Base-by-base conservation (phyloP, 1,140 invertebrate genomes). In the Phthorimaea operculella region DNA sequence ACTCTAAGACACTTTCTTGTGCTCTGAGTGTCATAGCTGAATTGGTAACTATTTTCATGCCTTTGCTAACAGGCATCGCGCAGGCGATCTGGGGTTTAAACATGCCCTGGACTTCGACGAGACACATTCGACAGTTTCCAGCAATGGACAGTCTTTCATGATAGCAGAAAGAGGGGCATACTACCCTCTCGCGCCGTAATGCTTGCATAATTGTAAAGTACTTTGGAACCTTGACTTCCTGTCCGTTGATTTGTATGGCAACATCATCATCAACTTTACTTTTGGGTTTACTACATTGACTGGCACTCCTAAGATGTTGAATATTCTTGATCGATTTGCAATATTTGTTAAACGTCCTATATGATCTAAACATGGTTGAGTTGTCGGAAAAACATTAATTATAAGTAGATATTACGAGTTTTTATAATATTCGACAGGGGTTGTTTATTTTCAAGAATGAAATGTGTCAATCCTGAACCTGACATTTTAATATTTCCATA, bases 1-100 rank as follows among this genome's bases (percentile, higher is more conserved):
- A 99, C 84, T 99, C 98, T 95, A 99, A 98, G 11, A 99, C 98
- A 58, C 96, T 95, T 87, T 96, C 95, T 60, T 98, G 90, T 7
- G 98, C 98, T 54, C 53, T 89, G 17, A 84, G 72, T 54, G 88
- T 89, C 57, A 90, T 86, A 45, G 85, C 87, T 4, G 78, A 75
- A 49, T 94, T 91, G 7, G 93, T 94, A 70, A 92, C 90, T 39
- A 94, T 74, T 84, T 88, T 92, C 87, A 90, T 69, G 88, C 90
- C 72, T 90, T 93, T 91, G 88, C 89, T 1, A 4, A 94, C 92
- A 10, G 91, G 92, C 88, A 93, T 91, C 1, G 92, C 92, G 83
- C 93, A 94, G 12, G 92, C 92, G 17, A 93, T 91, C 47, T 94
- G 90, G 4, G 92, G 93, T 86, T 94, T 94, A 16, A 87, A 80